Percentiles rank a stretch among this genome's conserved stretches.
These are phyloP conservation scores for Leptonema lineaticorne DNA, from an alignment of 1,140 invertebrate genomes.

Conservation along the genomic window DNA sequence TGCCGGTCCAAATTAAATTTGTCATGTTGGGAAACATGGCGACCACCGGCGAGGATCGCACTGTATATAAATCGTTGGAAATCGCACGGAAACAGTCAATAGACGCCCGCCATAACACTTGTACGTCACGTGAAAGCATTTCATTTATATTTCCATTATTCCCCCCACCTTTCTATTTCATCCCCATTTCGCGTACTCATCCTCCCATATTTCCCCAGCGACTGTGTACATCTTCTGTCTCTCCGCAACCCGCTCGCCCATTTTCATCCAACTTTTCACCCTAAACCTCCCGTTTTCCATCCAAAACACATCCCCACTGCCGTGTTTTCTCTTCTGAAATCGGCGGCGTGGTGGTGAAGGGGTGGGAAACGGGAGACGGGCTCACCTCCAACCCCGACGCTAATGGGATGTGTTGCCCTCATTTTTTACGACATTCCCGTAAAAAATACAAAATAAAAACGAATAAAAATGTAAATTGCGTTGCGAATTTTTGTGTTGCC, in stretches of 20 bases:
- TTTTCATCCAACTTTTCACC: too few relatives aligned
- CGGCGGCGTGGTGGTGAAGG: too few relatives aligned
- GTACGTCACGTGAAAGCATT: slow-evolving; percentile 40
- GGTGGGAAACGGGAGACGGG: too few relatives aligned
- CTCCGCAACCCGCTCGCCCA: background rate
- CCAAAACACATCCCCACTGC: too few relatives aligned
- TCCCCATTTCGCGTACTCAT: background rate
- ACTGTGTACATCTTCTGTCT: background rate
- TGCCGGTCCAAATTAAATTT: too few relatives aligned
- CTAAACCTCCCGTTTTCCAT: too few relatives aligned
- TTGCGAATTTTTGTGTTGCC: slow-evolving; percentile 43
- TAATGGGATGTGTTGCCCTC: slow-evolving; percentile 43
- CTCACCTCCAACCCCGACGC: slow-evolving; percentile 31
- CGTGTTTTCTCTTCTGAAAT: too few relatives aligned
- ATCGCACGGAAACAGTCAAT: slow-evolving; percentile 35
- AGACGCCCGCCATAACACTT: slow-evolving; percentile 34
- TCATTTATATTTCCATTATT: slow-evolving; percentile 43
- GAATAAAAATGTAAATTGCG: slow-evolving; percentile 44
- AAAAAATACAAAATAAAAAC: slow-evolving; percentile 44
- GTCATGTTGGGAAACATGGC: too few relatives aligned
- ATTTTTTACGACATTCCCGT: slow-evolving; percentile 43
- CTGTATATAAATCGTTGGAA: background rate
- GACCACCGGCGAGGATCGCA: background rate
- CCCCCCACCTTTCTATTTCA: too few relatives aligned
- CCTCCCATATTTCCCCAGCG: background rate